phyloP scores from a whole-genome alignment of 1,140 invertebrate genomes.

The Semibalanus balanoides region DNA sequence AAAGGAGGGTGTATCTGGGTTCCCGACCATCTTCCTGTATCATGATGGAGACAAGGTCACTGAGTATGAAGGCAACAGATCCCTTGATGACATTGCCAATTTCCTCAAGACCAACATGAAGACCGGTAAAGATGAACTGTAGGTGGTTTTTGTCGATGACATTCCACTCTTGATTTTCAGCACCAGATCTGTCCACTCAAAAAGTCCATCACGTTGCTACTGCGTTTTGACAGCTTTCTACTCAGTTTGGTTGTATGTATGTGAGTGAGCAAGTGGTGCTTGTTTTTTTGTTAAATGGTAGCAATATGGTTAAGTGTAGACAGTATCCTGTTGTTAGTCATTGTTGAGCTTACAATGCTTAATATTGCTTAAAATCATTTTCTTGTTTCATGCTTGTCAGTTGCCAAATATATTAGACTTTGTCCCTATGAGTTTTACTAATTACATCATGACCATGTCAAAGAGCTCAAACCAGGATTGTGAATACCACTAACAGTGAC shows the following conservation, averaged over 20 bases:
- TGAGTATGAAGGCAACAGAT: slow-evolving; percentile 55
- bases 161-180: too few species aligned
- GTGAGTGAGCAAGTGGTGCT: neutral
- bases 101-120: slow-evolving; percentile 34
- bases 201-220: neutral
- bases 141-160: neutral
- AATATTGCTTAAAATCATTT: too few species aligned
- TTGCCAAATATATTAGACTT: too few species aligned
- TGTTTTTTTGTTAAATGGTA: neutral
- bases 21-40: slow-evolving; percentile 51
- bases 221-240: neutral
- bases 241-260: neutral
- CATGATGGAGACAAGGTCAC: slow-evolving; percentile 47
- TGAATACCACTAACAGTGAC: too few species aligned
- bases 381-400: too few species aligned
- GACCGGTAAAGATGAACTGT: neutral
- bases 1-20: slow-evolving; percentile 41
- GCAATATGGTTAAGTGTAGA: neutral
- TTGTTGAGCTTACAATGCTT: too few species aligned
- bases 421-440: too few species aligned
- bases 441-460: too few species aligned
- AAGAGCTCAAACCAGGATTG: too few species aligned
- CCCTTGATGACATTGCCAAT: slow-evolving; percentile 46
- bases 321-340: neutral
- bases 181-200: too few species aligned